Conservation (phyloP, 2,797 vertebrate genomes). For the Acipenser transmontanus region DNA sequence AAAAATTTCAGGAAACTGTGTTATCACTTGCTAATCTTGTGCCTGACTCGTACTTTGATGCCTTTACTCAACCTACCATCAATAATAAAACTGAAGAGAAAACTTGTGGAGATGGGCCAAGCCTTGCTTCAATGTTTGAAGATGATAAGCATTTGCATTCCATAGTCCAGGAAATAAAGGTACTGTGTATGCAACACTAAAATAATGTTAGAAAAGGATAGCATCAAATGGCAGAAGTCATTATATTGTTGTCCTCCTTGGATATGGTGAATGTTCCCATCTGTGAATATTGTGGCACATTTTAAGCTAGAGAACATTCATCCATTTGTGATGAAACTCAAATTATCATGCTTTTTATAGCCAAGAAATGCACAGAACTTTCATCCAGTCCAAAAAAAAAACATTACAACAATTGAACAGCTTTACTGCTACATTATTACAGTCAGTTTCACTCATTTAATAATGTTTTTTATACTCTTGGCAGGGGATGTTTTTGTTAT, state of each 20-base stretch:
- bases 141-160: slow-evolving; percentile 61
- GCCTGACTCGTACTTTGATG: slow-evolving; percentile 58
- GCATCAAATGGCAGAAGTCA: not conserved
- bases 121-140: slow-evolving; percentile 57
- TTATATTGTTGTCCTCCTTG: not conserved
- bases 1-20: slow-evolving; percentile 55
- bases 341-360: too few relatives aligned
- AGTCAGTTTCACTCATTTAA: not conserved
- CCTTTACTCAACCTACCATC: slow-evolving; percentile 55
- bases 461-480: not conserved
- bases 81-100: slow-evolving; percentile 48
- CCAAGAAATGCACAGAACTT: too few relatives aligned
- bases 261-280: too few relatives aligned
- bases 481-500: not conserved
- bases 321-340: too few relatives aligned
- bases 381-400: too few relatives aligned
- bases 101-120: slow-evolving; percentile 54
- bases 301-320: too few relatives aligned
- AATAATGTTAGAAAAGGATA: not conserved
- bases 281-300: too few relatives aligned
- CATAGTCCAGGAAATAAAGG: slow-evolving; percentile 61
- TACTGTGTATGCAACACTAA: slow-evolving; percentile 28
- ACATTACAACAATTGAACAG: too few relatives aligned
- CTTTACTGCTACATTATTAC: too few relatives aligned
- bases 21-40: slow-evolving; percentile 61